A percentile compares a stretch with the other conserved stretches of the same genome.
Evolutionary conservation across 2,888 invertebrate genomes (phyloP).

Genomic region (Ectemnius continuus): DNA sequence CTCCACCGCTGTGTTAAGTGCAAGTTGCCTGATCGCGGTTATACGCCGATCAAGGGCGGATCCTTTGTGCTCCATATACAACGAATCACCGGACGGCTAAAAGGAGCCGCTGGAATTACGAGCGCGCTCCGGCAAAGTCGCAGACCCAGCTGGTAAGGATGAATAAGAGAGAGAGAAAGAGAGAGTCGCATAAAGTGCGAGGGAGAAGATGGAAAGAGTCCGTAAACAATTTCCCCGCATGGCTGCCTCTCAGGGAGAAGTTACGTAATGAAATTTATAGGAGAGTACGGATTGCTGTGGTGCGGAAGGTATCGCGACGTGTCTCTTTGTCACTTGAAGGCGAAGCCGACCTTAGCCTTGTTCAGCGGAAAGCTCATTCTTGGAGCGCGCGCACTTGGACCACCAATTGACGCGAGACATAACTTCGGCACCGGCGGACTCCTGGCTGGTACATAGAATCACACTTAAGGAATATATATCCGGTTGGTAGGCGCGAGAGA

Average conservation of each 20-base stretch:
- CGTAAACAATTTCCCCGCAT: constrained; percentile 27
- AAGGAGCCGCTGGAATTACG: constrained; percentile 43
- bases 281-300: background rate
- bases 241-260: constrained; percentile 3
- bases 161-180: no score
- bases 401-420: constrained; percentile 71
- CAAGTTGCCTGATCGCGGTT: constrained; percentile 41
- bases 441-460: constrained; percentile 71
- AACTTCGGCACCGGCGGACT: constrained; percentile 62
- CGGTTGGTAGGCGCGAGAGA: constrained; percentile 43
- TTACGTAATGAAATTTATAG: constrained; percentile 51
- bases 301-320: constrained; percentile 20
- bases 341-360: constrained; percentile 40
- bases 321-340: constrained; percentile 45
- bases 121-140: constrained; percentile 13
- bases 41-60: constrained; percentile 38
- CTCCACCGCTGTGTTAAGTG: constrained; percentile 37
- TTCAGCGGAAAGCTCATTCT: constrained; percentile 36
- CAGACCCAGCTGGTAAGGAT: constrained; percentile 7
- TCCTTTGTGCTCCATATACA: constrained; percentile 57
- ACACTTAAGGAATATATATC: constrained; percentile 72
- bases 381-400: constrained; percentile 54
- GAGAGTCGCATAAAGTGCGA: no score
- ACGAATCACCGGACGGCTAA: constrained; percentile 42
- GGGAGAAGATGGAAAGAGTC: background rate